phyloP scores from a whole-genome alignment of 64 coral and sea anemone species.

The Stylophora pistillata region DNA sequence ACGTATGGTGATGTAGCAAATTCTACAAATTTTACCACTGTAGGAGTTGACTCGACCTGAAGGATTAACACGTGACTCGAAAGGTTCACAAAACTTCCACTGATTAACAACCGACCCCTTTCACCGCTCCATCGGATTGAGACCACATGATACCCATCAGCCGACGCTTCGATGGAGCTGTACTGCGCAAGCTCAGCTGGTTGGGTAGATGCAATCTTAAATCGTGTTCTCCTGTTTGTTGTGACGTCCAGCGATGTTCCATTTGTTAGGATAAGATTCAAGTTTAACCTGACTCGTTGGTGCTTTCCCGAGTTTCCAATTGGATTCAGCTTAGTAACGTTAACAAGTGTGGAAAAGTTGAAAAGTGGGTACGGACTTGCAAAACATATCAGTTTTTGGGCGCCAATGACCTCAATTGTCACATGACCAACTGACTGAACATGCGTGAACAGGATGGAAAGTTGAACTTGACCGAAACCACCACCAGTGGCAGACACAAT shows the following conservation, averaged over 20 bases:
- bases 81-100: constrained; percentile 10
- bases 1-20: neutral
- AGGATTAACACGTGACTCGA: neutral
- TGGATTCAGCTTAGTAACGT: constrained; percentile 35
- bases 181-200: constrained; percentile 34
- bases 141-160: neutral
- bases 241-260: constrained; percentile 36
- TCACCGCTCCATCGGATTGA: neutral
- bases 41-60: constrained; percentile 22
- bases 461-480: constrained; percentile 12
- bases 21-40: constrained; percentile 17
- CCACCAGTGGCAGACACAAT: constrained; percentile 13
- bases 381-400: neutral
- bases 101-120: constrained; percentile 21
- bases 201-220: constrained; percentile 12
- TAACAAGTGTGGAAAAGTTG: constrained; percentile 6
- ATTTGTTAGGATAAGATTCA: constrained; percentile 31
- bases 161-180: neutral
- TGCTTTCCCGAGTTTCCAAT: constrained; percentile 32
- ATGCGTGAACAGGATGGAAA: constrained; percentile 38
- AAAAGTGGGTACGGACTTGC: constrained; percentile 52
- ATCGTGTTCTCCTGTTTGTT: neutral
- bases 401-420: constrained; percentile 34
- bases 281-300: constrained; percentile 16
- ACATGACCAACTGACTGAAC: neutral